Evolutionary conservation across 2,888 invertebrate species (phyloP).

Genomic region (Drosophila koepferae): DNA sequence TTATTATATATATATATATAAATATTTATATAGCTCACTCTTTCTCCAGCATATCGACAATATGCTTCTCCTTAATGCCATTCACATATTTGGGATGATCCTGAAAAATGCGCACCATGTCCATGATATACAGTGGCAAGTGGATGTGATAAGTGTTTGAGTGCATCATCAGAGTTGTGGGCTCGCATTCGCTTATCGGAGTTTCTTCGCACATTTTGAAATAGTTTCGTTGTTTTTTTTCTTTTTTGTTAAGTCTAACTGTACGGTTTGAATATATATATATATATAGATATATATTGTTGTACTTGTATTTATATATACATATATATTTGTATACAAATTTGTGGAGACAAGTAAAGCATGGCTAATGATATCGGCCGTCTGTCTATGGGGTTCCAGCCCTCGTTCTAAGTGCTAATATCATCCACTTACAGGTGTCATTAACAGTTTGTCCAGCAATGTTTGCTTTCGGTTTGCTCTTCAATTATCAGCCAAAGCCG

Average conservation of each 20-base stretch:
- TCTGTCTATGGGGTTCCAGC: conserved; percentile 39
- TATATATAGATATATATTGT: neutral
- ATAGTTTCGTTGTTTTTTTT: neutral
- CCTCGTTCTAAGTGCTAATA: conserved; percentile 60
- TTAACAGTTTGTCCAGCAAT: conserved; percentile 71
- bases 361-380: conserved; percentile 14
- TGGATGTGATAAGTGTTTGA: conserved; percentile 81
- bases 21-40: conserved; percentile 71
- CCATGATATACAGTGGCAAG: conserved; percentile 82
- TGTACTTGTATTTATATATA: neutral
- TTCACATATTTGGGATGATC: conserved; percentile 81
- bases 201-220: conserved; percentile 56
- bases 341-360: conserved; percentile 23
- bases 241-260: neutral
- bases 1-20: neutral
- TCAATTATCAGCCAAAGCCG: conserved; percentile 58
- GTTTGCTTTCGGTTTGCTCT: conserved; percentile 64
- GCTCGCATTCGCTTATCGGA: conserved; percentile 72
- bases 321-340: neutral
- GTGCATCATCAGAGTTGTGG: conserved; percentile 70
- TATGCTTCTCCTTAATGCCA: conserved; percentile 77
- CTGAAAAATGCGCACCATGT: conserved; percentile 83
- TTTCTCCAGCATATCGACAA: conserved; percentile 79
- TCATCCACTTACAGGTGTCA: conserved; percentile 82
- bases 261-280: neutral